phyloP scores from a whole-genome alignment of 2,797 vertebrate species.

The Acanthornis magna region DNA sequence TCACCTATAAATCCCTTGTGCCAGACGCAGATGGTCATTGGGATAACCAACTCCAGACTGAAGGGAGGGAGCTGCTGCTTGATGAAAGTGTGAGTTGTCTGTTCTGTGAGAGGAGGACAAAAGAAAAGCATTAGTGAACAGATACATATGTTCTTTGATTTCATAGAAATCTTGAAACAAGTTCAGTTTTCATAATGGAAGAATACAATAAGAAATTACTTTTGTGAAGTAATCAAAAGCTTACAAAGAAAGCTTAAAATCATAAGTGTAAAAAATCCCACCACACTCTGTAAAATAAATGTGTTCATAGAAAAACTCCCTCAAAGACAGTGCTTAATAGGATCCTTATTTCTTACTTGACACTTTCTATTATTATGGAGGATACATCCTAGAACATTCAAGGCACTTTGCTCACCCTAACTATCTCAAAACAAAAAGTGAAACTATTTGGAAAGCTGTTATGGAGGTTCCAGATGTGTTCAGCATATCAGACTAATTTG shows the following conservation, averaged over 20 bases:
- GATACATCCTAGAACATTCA: not conserved
- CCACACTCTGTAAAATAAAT: not conserved
- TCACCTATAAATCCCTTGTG: rapidly evolving
- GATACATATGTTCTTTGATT: not conserved
- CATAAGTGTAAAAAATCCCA: rapidly evolving
- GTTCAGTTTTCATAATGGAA: not conserved
- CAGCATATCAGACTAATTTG: not conserved
- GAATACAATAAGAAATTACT: not conserved
- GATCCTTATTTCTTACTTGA: not conserved
- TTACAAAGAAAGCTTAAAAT: not conserved
- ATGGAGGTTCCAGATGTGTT: not conserved
- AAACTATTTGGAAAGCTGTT: not conserved
- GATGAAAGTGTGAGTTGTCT: not conserved
- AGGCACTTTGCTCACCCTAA: not conserved
- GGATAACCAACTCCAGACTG: too few relatives aligned
- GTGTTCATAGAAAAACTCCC: not conserved
- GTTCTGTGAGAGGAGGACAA: not conserved
- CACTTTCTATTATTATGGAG: not conserved
- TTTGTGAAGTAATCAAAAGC: not conserved
- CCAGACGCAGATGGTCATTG: rapidly evolving
- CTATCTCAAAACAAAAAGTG: not conserved
- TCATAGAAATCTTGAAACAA: not conserved
- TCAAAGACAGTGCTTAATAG: not conserved
- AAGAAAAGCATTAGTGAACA: not conserved
- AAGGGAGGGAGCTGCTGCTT: not conserved